Conservation (phyloP, 2,113 vertebrate genomes). For the Rhizomys pruinosus region DNA sequence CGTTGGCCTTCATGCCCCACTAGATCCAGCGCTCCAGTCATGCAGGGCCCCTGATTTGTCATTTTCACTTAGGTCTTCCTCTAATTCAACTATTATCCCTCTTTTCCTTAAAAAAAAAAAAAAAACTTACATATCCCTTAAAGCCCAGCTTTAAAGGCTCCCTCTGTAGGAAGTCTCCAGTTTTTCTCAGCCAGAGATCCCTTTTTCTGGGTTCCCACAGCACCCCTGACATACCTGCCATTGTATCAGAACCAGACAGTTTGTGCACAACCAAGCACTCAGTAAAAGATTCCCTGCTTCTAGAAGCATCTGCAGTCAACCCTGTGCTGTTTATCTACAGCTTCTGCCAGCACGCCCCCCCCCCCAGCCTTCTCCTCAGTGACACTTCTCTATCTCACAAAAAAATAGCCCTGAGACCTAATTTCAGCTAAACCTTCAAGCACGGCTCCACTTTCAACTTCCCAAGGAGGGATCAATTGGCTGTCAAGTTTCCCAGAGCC, state of each 20-base stretch:
- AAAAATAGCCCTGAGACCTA: conserved; percentile 80
- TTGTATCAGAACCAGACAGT: not conserved
- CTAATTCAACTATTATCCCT: not conserved
- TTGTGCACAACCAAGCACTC: not conserved
- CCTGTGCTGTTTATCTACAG: conserved; percentile 10
- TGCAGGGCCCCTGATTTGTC: not conserved
- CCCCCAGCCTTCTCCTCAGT: conserved; percentile 58
- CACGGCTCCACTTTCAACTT: conserved; percentile 75
- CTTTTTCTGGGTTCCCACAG: not conserved
- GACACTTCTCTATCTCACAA: conserved; percentile 71
- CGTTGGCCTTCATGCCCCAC: not conserved
- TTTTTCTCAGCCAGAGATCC: not conserved
- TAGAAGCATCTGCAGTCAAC: conserved; percentile 33
- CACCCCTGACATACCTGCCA: not conserved
- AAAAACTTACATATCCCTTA: conserved; percentile 60
- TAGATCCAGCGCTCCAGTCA: not conserved
- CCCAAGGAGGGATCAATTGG: conserved; percentile 71
- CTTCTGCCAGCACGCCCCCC: conserved; percentile 39
- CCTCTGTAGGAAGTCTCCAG: not conserved
- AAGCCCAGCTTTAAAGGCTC: conserved; percentile 46
- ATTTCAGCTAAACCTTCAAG: conserved; percentile 79
- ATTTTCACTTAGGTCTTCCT: not conserved
- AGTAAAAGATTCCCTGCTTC: not conserved
- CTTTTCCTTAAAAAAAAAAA: conserved; percentile 16
- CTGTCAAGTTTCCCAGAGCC: conserved; percentile 68